A percentile compares a stretch with the other conserved stretches of the same genome.
Evolutionary conservation across 2,797 vertebrate genomes (phyloP).

Genomic region (Cynopterus sphinx): DNA sequence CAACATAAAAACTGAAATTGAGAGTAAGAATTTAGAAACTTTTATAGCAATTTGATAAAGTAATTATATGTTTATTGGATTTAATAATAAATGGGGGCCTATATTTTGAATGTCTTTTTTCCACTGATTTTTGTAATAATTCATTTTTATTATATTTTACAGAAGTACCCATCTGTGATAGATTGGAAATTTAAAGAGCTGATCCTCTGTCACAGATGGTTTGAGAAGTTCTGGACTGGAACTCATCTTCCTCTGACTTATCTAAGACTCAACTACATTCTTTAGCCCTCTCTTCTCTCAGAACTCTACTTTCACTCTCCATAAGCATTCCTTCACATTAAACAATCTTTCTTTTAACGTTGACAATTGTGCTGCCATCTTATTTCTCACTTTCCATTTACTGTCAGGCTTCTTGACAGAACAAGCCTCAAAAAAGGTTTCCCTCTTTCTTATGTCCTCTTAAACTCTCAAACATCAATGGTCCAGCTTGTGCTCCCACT

Average conservation of each 20-base stretch:
- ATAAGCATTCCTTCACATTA: background rate
- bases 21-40: conserved; percentile 9
- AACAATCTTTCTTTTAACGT: conserved; percentile 34
- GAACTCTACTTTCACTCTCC: background rate
- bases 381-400: conserved; percentile 32
- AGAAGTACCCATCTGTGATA: background rate
- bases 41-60: background rate
- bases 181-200: conserved; percentile 7
- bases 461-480: background rate
- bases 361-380: background rate
- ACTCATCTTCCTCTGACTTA: conserved; percentile 5
- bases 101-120: conserved; percentile 58
- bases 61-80: background rate
- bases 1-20: background rate
- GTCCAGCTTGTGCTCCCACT: background rate
- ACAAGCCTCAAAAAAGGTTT: background rate
- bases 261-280: background rate
- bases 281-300: background rate
- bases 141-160: conserved; percentile 51
- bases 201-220: background rate
- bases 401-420: conserved; percentile 13
- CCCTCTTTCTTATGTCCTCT: background rate
- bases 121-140: background rate
- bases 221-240: conserved; percentile 13
- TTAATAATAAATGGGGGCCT: background rate